Evolutionary conservation across 1,140 invertebrate species (phyloP).

Genomic region (Bombus breviceps): DNA sequence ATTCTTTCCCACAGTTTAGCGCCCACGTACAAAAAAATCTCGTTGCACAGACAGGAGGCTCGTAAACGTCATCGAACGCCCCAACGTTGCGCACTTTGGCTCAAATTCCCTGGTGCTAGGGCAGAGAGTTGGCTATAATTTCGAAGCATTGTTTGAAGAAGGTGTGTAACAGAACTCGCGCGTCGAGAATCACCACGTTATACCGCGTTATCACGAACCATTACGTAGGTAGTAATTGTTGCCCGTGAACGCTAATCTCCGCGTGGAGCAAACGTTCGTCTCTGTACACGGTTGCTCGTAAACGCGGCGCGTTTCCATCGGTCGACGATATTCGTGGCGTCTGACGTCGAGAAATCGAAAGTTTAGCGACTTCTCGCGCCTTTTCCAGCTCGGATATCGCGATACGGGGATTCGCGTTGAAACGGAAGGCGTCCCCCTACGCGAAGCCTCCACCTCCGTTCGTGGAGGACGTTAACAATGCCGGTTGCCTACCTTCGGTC

Average conservation of each 20-base stretch:
- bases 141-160: slow-evolving; percentile 4
- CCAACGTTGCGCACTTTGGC: too few relatives aligned
- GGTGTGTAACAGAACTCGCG: background rate
- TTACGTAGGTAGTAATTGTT: slow-evolving; percentile 42
- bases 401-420: slow-evolving; percentile 22
- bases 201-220: slow-evolving; percentile 23
- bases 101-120: background rate
- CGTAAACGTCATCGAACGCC: too few relatives aligned
- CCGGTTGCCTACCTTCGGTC: slow-evolving; percentile 9
- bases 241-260: slow-evolving; percentile 23
- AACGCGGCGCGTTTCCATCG: background rate
- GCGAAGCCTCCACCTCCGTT: slow-evolving; percentile 34
- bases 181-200: too few relatives aligned
- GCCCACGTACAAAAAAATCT: too few relatives aligned
- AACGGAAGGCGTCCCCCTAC: slow-evolving; percentile 32
- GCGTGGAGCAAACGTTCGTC: background rate
- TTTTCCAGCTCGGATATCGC: background rate
- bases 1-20: too few relatives aligned
- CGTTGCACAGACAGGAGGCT: too few relatives aligned
- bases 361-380: background rate
- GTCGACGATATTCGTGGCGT: too few relatives aligned
- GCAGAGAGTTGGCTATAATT: background rate
- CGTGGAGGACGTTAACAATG: slow-evolving; percentile 45
- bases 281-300: background rate
- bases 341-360: background rate